Evolutionary conservation across 2,113 vertebrate species (phyloP), one percentile per base, ranked within the genome.

Genomic region (Nicator chloris): DNA sequence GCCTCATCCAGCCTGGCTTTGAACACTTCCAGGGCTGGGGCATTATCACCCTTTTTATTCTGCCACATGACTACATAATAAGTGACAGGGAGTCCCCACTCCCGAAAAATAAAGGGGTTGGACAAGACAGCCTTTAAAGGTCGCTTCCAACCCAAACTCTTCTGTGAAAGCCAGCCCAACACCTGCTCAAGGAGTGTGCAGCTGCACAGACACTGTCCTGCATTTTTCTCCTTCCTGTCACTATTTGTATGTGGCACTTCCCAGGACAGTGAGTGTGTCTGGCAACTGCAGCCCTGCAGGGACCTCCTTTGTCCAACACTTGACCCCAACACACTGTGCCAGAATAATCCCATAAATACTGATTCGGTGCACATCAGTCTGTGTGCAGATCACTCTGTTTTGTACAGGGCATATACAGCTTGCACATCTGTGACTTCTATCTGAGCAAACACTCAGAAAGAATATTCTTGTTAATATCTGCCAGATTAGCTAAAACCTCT

Each of bases 391-490:
- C 47, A 3, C 27, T 27, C 19, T 1, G 8, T 6, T 82, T 20
- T 7, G 24, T 15, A n/a, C 60, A 8, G 4, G 20, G 22, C 15
- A 14, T 1, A 2, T 3, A 4, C 23, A 21, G 8, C 13, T 79
- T 53, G 40, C 37, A 60, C 66, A 16, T 0, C 0, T 18, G n/a
- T 20, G 47, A 28, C 27, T 84, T 45, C 51, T 23, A 3, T 17
- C 15, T 13, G 5, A 79, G 19, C 19, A 86, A 82, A 75, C 35
- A 44, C 10, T 53, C 37, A 47, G 70, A 63, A 51, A 49, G 14
- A 15, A 20, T 66, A 68, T 68, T 31, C 47, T 35, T 53, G 4
- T 49, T 54, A 47, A 2, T 28, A 81, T 37, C 60, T 51, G 68
- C 9, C 11, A 59, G 24, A 66, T 53, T 30, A 75, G 33, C 12